A percentile compares a stretch with the other conserved stretches of the same genome.
Evolutionary conservation across 2,888 invertebrate genomes (phyloP).

Genomic region (Saturnia pavonia): DNA sequence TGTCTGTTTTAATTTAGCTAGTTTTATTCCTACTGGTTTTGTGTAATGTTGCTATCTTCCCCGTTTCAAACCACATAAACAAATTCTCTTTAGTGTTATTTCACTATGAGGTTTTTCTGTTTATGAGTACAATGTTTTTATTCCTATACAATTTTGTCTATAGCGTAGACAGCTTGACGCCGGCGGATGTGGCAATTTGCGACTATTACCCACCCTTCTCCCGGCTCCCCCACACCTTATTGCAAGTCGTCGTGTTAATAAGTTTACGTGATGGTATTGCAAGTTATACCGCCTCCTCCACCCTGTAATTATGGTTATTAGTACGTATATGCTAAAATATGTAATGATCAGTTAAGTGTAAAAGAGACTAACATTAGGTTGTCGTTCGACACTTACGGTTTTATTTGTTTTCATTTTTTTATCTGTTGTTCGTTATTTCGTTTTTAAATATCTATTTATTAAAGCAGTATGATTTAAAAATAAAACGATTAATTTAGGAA

Average conservation of each 20-base stretch:
- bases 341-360: not conserved
- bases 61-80: not conserved
- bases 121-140: not conserved
- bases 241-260: conserved; percentile 22
- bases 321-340: not conserved
- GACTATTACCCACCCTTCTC: conserved; percentile 20
- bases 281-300: not conserved
- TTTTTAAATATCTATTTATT: too few relatives aligned
- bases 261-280: not conserved
- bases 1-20: not conserved
- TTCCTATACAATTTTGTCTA: conserved; percentile 13
- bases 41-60: not conserved
- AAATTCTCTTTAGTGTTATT: not conserved
- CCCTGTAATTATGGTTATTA: not conserved
- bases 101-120: not conserved
- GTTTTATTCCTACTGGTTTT: not conserved
- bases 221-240: conserved; percentile 10
- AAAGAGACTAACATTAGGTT: not conserved
- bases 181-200: conserved; percentile 50
- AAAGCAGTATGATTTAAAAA: too few relatives aligned
- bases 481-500: not conserved
- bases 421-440: not conserved
- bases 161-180: conserved; percentile 31
- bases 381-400: not conserved
- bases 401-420: not conserved